Evolutionary conservation across 1,140 invertebrate species (phyloP).

Genomic region (Apis cerana): DNA sequence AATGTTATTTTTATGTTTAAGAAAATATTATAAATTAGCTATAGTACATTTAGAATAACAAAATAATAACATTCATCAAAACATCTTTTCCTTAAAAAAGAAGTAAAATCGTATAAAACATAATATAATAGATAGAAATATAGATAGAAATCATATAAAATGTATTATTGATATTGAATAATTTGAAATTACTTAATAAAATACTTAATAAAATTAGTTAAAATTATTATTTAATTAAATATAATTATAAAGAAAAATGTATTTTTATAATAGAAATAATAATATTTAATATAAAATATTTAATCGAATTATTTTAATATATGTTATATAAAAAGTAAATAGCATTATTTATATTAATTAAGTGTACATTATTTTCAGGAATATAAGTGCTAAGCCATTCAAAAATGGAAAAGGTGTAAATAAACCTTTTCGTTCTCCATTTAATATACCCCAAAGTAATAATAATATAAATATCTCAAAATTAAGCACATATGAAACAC

Average conservation of each 20-base stretch:
- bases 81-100: neutral
- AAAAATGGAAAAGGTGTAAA: slow-evolving; percentile 31
- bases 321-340: slow-evolving; percentile 46
- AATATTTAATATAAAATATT: neutral
- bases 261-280: neutral
- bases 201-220: too few species aligned
- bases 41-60: neutral
- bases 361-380: slow-evolving; percentile 83
- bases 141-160: neutral
- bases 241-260: neutral
- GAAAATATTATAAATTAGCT: neutral
- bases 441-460: slow-evolving; percentile 50
- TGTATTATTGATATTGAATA: neutral
- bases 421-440: slow-evolving; percentile 79
- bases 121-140: neutral
- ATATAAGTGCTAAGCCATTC: slow-evolving; percentile 37
- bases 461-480: neutral
- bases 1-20: neutral
- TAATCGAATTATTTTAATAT: slow-evolving; percentile 76
- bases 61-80: neutral
- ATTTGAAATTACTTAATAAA: neutral
- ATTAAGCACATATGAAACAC: neutral
- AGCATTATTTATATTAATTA: slow-evolving; percentile 77
- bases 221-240: neutral
- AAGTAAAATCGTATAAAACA: too few species aligned